Percentiles rank a stretch among this genome's conserved stretches.
Conservation (phyloP, 2,888 invertebrate species). For the Hoplodrina ambigua region DNA sequence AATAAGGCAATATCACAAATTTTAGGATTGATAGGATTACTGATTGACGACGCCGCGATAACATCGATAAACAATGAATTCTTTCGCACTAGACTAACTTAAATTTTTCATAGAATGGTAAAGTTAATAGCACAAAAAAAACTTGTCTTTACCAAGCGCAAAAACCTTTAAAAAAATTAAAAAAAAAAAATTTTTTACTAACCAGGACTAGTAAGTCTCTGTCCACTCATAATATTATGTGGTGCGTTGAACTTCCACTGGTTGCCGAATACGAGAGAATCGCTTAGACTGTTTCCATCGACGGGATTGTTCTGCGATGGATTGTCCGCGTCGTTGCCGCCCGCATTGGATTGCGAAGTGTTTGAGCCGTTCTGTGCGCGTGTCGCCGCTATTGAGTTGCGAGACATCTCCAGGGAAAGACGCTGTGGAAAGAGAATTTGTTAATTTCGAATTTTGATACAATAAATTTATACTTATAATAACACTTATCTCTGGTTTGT, state of each 20-base stretch:
- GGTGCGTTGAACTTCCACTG: constrained; percentile 81
- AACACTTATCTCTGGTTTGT: too few species aligned
- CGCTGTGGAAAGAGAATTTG: constrained; percentile 81
- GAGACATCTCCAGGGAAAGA: constrained; percentile 92
- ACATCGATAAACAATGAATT: background rate
- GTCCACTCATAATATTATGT: constrained; percentile 71
- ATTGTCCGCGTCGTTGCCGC: constrained; percentile 71
- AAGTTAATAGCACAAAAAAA: too few species aligned
- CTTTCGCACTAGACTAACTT: background rate
- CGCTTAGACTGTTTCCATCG: constrained; percentile 78
- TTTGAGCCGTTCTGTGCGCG: constrained; percentile 70
- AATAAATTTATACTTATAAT: too few species aligned
- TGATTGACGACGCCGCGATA: background rate
- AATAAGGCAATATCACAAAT: too few species aligned
- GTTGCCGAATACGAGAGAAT: constrained; percentile 74
- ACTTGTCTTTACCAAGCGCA: too few species aligned
- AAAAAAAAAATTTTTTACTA: too few species aligned
- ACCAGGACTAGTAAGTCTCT: constrained; percentile 78
- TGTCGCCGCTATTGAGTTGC: constrained; percentile 91
- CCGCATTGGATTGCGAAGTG: constrained; percentile 61
- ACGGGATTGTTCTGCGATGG: constrained; percentile 84
- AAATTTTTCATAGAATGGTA: too few species aligned
- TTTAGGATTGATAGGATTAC: background rate
- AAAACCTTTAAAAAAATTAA: too few species aligned
- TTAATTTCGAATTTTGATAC: too few species aligned